These are phyloP conservation scores for Chironomus striatipennis DNA, from an alignment of 1,140 invertebrate species.

Conservation along the genomic window DNA sequence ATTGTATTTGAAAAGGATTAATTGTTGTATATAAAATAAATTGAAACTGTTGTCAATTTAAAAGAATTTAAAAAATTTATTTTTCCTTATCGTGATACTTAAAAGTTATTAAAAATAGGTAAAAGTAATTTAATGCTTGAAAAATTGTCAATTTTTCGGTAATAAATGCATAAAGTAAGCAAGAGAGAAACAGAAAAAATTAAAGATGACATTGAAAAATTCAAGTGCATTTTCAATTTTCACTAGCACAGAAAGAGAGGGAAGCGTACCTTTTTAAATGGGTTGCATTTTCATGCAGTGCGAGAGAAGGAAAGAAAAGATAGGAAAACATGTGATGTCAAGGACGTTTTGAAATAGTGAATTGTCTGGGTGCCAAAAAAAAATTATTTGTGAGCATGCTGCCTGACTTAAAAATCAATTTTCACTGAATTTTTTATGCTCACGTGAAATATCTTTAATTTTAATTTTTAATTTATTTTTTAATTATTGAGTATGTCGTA, in stretches of 20 bases:
- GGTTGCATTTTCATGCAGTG: conserved; percentile 11
- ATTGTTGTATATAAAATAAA: not conserved
- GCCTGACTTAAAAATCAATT: not conserved
- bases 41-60: no score
- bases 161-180: not conserved
- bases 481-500: no score
- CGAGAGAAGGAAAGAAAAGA: not conserved
- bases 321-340: conserved; percentile 14
- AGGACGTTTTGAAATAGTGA: not conserved
- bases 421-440: not conserved
- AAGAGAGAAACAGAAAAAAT: not conserved
- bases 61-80: not conserved
- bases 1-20: not conserved
- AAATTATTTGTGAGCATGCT: not conserved
- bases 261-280: not conserved
- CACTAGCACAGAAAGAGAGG: not conserved
- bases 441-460: not conserved
- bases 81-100: not conserved
- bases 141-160: not conserved
- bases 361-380: conserved; percentile 20
- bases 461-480: not conserved
- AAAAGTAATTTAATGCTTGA: not conserved
- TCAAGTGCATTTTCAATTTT: conserved; percentile 1
- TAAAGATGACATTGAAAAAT: conserved; percentile 14
- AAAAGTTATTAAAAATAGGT: not conserved